Conservation (phyloP, 2,113 vertebrate genomes). For the Antechinus stuartii region DNA sequence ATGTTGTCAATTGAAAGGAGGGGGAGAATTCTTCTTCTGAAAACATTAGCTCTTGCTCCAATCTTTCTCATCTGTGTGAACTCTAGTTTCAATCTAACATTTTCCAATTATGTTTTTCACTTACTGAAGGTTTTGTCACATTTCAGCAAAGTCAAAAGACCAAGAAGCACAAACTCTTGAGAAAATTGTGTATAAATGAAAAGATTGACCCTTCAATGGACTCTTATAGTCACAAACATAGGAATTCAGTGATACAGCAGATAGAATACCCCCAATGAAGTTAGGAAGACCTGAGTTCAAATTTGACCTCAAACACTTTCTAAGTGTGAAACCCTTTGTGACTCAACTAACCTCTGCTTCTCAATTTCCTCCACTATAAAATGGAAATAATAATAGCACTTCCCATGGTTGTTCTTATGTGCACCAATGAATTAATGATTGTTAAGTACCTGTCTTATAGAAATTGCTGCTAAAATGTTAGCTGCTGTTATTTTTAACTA, state of each 20-base stretch:
- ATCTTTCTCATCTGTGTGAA: background rate
- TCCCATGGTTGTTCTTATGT: too few relatives aligned
- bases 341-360: background rate
- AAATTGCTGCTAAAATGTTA: background rate
- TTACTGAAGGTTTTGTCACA: background rate
- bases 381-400: background rate
- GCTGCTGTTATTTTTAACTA: too few relatives aligned
- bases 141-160: background rate
- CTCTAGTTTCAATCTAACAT: background rate
- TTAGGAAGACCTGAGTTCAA: background rate
- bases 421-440: too few relatives aligned
- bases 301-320: background rate
- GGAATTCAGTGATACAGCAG: background rate
- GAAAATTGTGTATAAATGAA: background rate
- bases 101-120: background rate
- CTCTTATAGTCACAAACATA: background rate
- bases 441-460: background rate
- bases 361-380: background rate
- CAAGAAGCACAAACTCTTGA: too few relatives aligned
- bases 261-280: background rate
- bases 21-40: background rate
- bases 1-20: background rate
- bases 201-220: background rate
- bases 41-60: background rate
- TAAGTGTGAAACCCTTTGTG: background rate